These are phyloP conservation scores for Cirrhinus mrigala DNA, from an alignment of 2,797 vertebrate genomes.

Conservation along the genomic window DNA sequence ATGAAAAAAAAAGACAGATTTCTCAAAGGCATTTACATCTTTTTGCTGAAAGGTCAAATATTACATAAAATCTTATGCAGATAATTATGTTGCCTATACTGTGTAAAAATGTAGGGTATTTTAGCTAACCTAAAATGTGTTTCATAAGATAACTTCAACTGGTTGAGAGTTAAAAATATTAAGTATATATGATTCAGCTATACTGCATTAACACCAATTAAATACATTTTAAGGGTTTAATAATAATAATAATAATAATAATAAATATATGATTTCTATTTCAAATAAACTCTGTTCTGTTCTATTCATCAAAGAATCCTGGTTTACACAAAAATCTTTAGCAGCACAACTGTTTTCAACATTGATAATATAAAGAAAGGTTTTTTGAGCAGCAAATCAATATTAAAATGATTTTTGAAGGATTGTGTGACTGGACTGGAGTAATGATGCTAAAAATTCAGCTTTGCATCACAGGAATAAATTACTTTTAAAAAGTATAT, in stretches of 20 bases:
- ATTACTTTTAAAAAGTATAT: neutral
- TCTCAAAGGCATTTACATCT: neutral
- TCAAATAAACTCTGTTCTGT: neutral
- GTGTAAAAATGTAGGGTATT: neutral
- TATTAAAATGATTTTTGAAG: neutral
- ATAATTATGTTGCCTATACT: neutral
- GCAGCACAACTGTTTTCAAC: neutral
- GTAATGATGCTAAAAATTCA: neutral
- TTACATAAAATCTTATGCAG: neutral
- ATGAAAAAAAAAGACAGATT: neutral
- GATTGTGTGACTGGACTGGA: neutral
- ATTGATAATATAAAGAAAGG: neutral
- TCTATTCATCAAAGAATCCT: neutral
- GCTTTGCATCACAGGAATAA: neutral
- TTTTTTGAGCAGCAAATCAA: neutral
- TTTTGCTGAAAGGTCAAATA: conserved; percentile 17
- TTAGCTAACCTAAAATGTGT: neutral
- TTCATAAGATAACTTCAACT: neutral
- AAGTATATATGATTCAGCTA: neutral
- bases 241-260: neutral
- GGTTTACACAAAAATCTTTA: neutral
- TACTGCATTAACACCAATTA: neutral
- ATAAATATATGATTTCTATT: neutral
- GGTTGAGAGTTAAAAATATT: neutral
- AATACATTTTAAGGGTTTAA: neutral